Conservation (phyloP, 92 coral and sea anemone genomes). For the Galaxea fascicularis region DNA sequence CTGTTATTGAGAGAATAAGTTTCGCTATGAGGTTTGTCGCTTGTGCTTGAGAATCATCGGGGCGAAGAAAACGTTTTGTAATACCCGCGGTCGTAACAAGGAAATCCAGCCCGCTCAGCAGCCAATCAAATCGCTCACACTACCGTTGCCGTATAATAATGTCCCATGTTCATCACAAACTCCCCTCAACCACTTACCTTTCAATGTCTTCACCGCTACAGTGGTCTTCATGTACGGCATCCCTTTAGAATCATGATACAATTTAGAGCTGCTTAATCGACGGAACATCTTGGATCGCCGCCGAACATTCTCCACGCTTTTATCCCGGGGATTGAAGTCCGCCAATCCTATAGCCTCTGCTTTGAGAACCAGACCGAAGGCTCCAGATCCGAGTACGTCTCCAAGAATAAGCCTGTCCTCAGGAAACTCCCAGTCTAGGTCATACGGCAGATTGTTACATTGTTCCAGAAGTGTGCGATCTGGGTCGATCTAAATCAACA, state of each 20-base stretch:
- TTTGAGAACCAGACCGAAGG: constrained; percentile 90
- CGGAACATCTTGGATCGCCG: constrained; percentile 65
- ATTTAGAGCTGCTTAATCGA: constrained; percentile 55
- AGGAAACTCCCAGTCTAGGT: constrained; percentile 85
- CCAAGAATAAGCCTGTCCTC: constrained; percentile 78
- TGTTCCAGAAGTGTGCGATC: constrained; percentile 78
- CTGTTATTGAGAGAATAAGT: too few relatives aligned
- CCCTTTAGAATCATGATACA: constrained; percentile 65
- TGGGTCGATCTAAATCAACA: constrained; percentile 30
- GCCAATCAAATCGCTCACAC: too few relatives aligned
- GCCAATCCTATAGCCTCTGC: constrained; percentile 91
- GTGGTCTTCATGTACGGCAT: constrained; percentile 57
- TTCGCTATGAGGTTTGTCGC: neutral
- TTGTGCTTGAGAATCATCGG: neutral
- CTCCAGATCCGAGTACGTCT: constrained; percentile 83
- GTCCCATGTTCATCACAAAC: too few relatives aligned
- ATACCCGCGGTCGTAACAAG: too few relatives aligned
- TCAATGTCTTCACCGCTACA: constrained; percentile 91
- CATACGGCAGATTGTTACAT: constrained; percentile 71
- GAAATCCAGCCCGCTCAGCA: too few relatives aligned
- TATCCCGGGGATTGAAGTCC: constrained; percentile 76
- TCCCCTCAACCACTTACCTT: constrained; percentile 60
- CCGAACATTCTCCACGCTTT: constrained; percentile 65
- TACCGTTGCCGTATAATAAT: too few relatives aligned
- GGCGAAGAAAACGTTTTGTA: too few relatives aligned